A percentile compares a stretch with the other conserved stretches of the same genome.
These are phyloP conservation scores for Seriola dumerili DNA, from an alignment of 2,113 vertebrate genomes.

Conservation along the genomic window DNA sequence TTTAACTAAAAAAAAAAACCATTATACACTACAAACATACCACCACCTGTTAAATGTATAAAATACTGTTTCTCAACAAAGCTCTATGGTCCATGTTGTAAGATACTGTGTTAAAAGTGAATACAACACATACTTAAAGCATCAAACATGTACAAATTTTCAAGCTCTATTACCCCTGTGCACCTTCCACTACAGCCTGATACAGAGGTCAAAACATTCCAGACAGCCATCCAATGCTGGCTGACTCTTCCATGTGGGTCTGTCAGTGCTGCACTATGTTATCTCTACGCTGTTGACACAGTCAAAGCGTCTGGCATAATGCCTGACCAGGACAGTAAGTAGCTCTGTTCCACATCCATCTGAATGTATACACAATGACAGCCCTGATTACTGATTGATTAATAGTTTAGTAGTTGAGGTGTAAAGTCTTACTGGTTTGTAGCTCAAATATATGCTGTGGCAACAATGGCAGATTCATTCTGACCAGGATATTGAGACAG, in stretches of 20 bases:
- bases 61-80: background rate
- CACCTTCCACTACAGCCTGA: constrained; percentile 19
- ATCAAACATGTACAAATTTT: constrained; percentile 11
- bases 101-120: background rate
- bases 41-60: background rate
- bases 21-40: background rate
- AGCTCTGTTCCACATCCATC: constrained; percentile 44
- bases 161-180: constrained; percentile 23
- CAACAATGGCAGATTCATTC: background rate
- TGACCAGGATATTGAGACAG: background rate
- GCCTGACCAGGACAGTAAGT: constrained; percentile 53
- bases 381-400: constrained; percentile 20
- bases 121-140: background rate
- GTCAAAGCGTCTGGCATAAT: constrained; percentile 34
- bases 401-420: background rate
- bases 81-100: background rate
- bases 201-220: constrained; percentile 42
- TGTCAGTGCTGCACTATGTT: constrained; percentile 52
- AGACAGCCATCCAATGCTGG: constrained; percentile 45
- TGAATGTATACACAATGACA: constrained; percentile 21
- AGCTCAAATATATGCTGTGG: no score
- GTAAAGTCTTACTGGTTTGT: background rate
- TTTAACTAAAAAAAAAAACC: background rate
- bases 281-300: constrained; percentile 68
- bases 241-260: constrained; percentile 63